These are phyloP conservation scores for Chironomus striatipennis DNA, from an alignment of 1,140 invertebrate genomes.

Conservation along the genomic window DNA sequence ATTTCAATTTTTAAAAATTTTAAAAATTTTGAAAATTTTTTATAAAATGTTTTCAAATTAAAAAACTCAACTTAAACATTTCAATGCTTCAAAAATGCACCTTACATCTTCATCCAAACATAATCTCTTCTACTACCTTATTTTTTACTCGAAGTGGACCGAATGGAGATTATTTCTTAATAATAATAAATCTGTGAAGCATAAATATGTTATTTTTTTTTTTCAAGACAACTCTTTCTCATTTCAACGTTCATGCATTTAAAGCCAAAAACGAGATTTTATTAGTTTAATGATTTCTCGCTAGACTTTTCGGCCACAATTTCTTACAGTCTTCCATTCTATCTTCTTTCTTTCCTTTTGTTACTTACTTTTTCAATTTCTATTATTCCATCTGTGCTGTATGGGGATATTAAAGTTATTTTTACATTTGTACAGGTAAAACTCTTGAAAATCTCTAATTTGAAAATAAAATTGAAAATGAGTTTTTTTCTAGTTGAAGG, in stretches of 20 bases:
- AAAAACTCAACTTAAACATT: too few relatives aligned
- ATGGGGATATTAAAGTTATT: background rate
- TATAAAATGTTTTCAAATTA: too few relatives aligned
- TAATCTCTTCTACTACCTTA: too few relatives aligned
- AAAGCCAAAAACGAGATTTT: background rate
- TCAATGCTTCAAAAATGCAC: too few relatives aligned
- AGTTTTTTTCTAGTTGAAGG: background rate
- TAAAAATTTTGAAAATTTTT: too few relatives aligned
- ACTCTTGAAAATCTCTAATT: background rate
- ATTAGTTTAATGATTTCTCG: constrained; percentile 1
- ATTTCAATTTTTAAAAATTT: too few relatives aligned
- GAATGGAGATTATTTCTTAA: background rate
- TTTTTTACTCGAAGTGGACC: background rate
- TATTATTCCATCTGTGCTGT: background rate
- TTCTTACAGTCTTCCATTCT: background rate
- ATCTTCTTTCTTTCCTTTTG: background rate
- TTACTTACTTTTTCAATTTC: background rate
- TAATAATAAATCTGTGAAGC: constrained; percentile 8
- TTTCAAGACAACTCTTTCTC: background rate
- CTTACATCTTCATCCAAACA: too few relatives aligned
- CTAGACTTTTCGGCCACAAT: constrained; percentile 4
- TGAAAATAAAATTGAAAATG: background rate
- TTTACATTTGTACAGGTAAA: background rate
- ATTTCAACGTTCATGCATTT: background rate
- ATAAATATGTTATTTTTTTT: constrained; percentile 13